Conservation (phyloP, 2,113 vertebrate genomes). For the Nibea albiflora region DNA sequence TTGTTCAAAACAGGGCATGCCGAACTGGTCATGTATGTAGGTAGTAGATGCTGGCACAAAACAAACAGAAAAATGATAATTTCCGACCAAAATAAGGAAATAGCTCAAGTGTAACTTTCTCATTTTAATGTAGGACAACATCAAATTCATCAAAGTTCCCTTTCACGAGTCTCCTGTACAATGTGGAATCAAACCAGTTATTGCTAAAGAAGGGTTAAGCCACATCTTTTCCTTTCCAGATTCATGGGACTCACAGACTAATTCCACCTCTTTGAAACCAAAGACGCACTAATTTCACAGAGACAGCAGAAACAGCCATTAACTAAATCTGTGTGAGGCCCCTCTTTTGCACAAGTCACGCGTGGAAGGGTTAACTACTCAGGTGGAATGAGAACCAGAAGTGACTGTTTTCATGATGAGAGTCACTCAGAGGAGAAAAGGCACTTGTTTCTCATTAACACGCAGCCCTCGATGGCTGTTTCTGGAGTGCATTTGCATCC, state of each 20-base stretch:
- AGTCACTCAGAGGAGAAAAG: constrained; percentile 26
- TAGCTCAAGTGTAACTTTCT: background rate
- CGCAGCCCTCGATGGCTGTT: background rate
- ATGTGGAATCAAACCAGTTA: background rate
- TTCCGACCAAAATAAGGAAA: background rate
- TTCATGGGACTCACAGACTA: constrained; percentile 1
- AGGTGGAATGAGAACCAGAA: constrained; percentile 60
- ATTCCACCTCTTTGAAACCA: constrained; percentile 44
- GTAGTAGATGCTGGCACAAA: no score
- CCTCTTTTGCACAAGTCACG: constrained; percentile 19
- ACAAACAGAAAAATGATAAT: no score
- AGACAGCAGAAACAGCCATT: constrained; percentile 47
- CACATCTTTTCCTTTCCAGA: constrained; percentile 12
- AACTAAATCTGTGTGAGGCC: constrained; percentile 50
- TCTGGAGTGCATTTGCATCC: constrained; percentile 42
- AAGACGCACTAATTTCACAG: constrained; percentile 52
- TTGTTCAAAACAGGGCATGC: no score
- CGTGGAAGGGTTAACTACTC: constrained; percentile 54
- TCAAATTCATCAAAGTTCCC: background rate
- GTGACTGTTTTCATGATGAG: constrained; percentile 45
- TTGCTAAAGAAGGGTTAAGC: background rate
- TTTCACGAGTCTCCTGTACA: background rate
- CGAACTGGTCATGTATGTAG: no score
- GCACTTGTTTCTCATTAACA: constrained; percentile 52
- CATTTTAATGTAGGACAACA: background rate